Evolutionary conservation across 2,888 invertebrate genomes (phyloP), one percentile per base, ranked within the genome.

Genomic region (Periphyllus acericola): DNA sequence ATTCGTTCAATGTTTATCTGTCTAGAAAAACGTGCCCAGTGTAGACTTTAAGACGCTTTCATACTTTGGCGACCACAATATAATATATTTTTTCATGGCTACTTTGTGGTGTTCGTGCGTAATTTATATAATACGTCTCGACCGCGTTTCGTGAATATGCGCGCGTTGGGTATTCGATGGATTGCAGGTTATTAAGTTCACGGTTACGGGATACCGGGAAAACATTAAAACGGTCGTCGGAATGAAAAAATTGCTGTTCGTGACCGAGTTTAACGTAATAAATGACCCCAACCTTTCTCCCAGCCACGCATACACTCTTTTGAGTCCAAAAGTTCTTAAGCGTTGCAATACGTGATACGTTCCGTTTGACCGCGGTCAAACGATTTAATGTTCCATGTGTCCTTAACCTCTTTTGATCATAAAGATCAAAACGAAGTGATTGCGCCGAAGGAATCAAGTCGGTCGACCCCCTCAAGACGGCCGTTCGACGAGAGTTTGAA

Each of bases 141-240:
- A 60, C 46, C 46, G 46, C 14, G 60, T 60, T 60, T 19, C 11
- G 25, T 29, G 29, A 29, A 52, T 55, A 19, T 46, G 32, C 52
- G 60, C 19, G 60, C 17, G 21, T 55, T 25, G 36, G 36, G 60
- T 11, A 55, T 29, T 19, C n/a, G 36, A 80, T n/a, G 36, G 36
- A 46, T 66, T 80, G n/a, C 19, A 60, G 80, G 60, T 80, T 60
- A 60, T 36, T 34, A 36, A 36, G 60, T 80, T 60, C n/a, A 60
- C 36, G 80, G 36, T 19, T 60, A 6, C 29, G 68, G 29, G 68
- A n/a, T 25, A 25, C n/a, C 11, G 68, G 68, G 36, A 36, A 80
- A 80, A 80, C 80, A 36, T 29, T 80, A 80, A 80, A 80, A 36
- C 14, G 60, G 60, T 34, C 52, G 80, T 80, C 32, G 34, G 21